Evolutionary conservation across 2,888 invertebrate genomes (phyloP), one percentile per base, ranked within the genome.

Genomic region (Epistrophe grossulariae): DNA sequence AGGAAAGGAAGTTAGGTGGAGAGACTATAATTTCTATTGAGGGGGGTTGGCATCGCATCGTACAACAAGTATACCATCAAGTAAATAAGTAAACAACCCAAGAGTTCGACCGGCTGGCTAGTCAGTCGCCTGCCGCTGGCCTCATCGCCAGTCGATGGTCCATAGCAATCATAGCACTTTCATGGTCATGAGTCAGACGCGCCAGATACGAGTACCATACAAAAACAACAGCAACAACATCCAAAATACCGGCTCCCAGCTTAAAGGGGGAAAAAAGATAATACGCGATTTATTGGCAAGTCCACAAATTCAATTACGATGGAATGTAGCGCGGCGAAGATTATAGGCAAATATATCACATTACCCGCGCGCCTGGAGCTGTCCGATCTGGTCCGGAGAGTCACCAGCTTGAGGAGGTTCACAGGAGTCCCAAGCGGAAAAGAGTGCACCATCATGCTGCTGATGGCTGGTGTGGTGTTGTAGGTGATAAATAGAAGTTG

Each of bases 241-340:
- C 28, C 40, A 43, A 19, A 24, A 19, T 60, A 24, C 68, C 55
- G 50, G 50, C 80, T 70, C 40, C 15, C 68, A 50, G 68, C 50
- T 50, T 72, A 43, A 64, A 68, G 64, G 81, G 72, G 80, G 43
- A 66, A 68, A 66, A 68, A 83, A 88, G 88, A 88, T 88, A 88
- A 88, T 88, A 84, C 79, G 84, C 88, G 84, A 88, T 88, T 88
- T 88, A 88, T 88, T 88, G 88, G 84, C 88, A 80, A 88, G 84
- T 88, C 88, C 88, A 84, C 88, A 88, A 88, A 88, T 88, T 88
- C 88, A 88, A 88, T 88, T 88, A 88, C 84, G 80, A 77, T 84
- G 88, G 88, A 88, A 88, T 88, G 88, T 88, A 84, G 79, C 79
- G 88, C 88, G 88, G 88, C 77, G 68, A 57, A 88, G 88, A 83